Evolutionary conservation across 2,113 vertebrate species (phyloP).

Genomic region (Cettia cetti): DNA sequence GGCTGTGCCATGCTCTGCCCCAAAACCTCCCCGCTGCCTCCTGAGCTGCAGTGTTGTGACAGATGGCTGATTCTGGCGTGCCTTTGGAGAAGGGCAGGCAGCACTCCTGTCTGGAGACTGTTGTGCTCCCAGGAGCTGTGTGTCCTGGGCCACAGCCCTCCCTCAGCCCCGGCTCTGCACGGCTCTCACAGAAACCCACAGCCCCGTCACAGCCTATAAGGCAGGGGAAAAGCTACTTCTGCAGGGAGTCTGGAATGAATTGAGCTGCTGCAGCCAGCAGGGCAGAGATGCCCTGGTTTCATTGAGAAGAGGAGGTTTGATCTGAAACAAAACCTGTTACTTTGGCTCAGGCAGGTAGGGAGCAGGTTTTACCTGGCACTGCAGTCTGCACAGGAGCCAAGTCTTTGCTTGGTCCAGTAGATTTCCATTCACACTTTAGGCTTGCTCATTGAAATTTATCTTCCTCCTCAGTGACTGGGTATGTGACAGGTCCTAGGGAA

Average conservation of each 20-base stretch:
- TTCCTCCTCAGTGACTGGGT: not conserved
- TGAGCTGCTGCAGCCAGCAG: not conserved
- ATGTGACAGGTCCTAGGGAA: not conserved
- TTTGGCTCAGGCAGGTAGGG: not conserved
- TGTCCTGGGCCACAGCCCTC: accelerated
- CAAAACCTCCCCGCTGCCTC: accelerated
- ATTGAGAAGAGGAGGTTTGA: not conserved
- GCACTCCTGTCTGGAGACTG: not conserved
- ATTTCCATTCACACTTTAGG: not conserved
- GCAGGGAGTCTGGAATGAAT: not conserved
- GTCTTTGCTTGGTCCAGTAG: not conserved
- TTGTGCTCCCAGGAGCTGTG: accelerated
- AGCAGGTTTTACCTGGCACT: not conserved
- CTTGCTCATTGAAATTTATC: not conserved
- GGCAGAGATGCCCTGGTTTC: not conserved
- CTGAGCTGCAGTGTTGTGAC: accelerated
- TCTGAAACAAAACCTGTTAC: not conserved
- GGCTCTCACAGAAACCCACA: not conserved
- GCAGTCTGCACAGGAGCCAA: not conserved
- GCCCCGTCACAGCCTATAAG: not conserved
- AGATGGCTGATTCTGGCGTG: not conserved
- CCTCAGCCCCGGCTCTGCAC: not conserved
- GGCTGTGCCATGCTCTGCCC: not conserved
- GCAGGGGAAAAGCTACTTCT: not conserved
- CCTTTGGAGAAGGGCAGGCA: not conserved